Evolutionary conservation across 2,113 vertebrate genomes (phyloP).

Genomic region (Tetrao urogallus): DNA sequence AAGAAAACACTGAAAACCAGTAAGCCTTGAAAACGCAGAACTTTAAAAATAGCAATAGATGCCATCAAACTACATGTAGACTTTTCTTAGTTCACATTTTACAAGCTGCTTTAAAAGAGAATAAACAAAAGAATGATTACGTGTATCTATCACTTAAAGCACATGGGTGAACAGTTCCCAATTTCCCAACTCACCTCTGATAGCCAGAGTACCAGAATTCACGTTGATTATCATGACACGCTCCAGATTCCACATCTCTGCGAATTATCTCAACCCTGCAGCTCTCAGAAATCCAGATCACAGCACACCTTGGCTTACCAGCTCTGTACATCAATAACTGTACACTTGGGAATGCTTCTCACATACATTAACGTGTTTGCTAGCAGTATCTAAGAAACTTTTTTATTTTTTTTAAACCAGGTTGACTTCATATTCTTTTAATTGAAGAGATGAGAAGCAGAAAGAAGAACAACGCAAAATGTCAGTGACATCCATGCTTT

Average conservation of each 20-base stretch:
- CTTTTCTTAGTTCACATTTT: neutral
- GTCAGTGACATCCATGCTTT: neutral
- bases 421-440: neutral
- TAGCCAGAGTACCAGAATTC: neutral
- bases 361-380: neutral
- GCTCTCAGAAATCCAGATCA: neutral
- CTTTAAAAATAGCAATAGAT: neutral
- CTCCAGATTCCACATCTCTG: neutral
- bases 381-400: neutral
- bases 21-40: neutral
- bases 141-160: neutral
- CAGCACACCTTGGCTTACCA: neutral
- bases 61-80: neutral
- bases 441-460: neutral
- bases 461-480: neutral
- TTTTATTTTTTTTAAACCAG: neutral
- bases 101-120: neutral
- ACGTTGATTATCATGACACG: neutral
- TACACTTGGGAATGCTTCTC: neutral
- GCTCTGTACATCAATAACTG: neutral
- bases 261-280: neutral
- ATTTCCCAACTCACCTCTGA: neutral
- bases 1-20: neutral
- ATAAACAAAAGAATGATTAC: neutral
- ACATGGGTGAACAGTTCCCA: neutral